phyloP scores from a whole-genome alignment of 2,888 invertebrate genomes.

The Polietes domitor region DNA sequence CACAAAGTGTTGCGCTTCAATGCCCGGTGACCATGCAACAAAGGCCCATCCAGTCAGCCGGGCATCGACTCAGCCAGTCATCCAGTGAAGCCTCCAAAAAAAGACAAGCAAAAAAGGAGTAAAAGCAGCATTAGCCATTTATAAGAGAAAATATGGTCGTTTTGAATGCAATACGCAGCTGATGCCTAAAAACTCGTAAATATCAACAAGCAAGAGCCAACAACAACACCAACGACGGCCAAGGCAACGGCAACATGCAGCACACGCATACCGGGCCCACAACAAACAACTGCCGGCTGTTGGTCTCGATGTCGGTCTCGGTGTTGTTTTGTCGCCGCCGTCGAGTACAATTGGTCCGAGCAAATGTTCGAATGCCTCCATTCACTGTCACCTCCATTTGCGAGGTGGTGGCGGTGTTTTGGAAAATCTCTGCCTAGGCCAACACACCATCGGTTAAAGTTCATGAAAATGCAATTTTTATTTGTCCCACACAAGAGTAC shows the following conservation, averaged over 20 bases:
- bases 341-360: constrained; percentile 43
- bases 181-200: constrained; percentile 69
- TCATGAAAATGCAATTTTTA: constrained; percentile 80
- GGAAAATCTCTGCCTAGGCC: constrained; percentile 72
- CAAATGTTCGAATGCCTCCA: constrained; percentile 28
- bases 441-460: constrained; percentile 71
- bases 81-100: constrained; percentile 55
- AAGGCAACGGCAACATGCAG: constrained; percentile 25
- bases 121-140: constrained; percentile 59
- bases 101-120: constrained; percentile 14
- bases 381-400: background rate
- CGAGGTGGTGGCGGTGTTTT: background rate
- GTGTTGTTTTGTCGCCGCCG: constrained; percentile 1
- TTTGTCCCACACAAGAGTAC: constrained; percentile 65
- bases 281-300: constrained; percentile 6
- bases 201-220: constrained; percentile 52
- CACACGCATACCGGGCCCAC: constrained; percentile 46
- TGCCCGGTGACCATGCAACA: constrained; percentile 48
- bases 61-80: constrained; percentile 45
- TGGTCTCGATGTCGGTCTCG: background rate
- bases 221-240: constrained; percentile 18
- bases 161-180: constrained; percentile 67
- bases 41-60: constrained; percentile 60
- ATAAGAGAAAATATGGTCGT: constrained; percentile 65
- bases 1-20: constrained; percentile 67